These are phyloP conservation scores for Embidobia sp. DNA, from an alignment of 2,888 invertebrate species.

Conservation along the genomic window DNA sequence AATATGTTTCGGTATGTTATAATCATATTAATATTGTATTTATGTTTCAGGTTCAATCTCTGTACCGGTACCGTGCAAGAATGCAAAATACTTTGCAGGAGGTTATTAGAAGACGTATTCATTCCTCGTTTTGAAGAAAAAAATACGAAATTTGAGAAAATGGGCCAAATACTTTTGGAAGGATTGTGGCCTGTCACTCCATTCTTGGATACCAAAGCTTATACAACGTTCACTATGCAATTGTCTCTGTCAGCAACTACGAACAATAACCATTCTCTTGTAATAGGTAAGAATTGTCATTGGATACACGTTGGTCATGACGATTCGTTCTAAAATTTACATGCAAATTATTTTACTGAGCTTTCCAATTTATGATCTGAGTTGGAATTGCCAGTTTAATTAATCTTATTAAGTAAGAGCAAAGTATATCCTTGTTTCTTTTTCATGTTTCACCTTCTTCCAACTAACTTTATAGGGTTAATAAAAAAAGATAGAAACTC, in stretches of 20 bases:
- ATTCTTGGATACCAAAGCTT: conserved; percentile 83
- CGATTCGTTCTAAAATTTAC: neutral
- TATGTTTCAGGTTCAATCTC: conserved; percentile 87
- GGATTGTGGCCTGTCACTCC: conserved; percentile 88
- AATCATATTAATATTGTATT: neutral
- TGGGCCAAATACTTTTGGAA: conserved; percentile 85
- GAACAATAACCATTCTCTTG: conserved; percentile 77
- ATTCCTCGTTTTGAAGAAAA: conserved; percentile 85
- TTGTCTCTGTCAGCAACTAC: conserved; percentile 79
- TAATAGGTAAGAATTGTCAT: conserved; percentile 68
- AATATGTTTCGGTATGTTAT: no score
- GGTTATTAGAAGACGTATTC: conserved; percentile 84
- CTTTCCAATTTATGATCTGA: conserved; percentile 9
- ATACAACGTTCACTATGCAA: conserved; percentile 83
- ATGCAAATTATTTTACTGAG: neutral
- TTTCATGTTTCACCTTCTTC: no score
- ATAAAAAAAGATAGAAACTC: no score
- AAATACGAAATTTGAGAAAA: conserved; percentile 85
- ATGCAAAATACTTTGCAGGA: conserved; percentile 84
- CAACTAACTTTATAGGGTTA: no score
- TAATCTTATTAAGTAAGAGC: no score
- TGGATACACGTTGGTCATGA: neutral
- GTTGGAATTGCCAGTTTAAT: conserved; percentile 11
- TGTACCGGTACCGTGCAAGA: conserved; percentile 85
- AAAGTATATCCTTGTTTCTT: no score